A percentile compares a stretch with the other conserved stretches of the same genome.
Conservation (phyloP, 2,113 vertebrate species). For the Xyliphius kryptos region DNA sequence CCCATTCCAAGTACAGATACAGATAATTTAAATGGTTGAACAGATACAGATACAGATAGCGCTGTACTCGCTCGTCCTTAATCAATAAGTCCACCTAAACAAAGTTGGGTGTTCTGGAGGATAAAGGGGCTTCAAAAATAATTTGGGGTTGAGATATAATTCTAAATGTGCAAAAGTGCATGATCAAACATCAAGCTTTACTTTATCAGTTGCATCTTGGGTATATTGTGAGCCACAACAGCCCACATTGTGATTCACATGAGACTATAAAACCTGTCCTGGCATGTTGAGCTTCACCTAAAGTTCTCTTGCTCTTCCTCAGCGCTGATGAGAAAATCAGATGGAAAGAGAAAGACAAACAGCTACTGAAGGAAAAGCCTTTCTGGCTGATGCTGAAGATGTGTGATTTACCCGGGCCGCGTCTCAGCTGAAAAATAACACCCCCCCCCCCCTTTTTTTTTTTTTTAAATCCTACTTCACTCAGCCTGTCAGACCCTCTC, state of each 20-base stretch:
- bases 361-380: background rate
- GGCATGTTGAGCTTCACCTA: background rate
- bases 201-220: background rate
- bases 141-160: too few relatives aligned
- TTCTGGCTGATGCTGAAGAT: slow-evolving; percentile 7
- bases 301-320: background rate
- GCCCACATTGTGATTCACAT: slow-evolving; percentile 1
- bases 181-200: background rate
- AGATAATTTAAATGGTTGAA: too few relatives aligned
- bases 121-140: too few relatives aligned
- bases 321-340: background rate
- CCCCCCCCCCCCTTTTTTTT: slow-evolving; percentile 2
- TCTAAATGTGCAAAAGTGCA: too few relatives aligned
- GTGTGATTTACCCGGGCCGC: slow-evolving; percentile 1
- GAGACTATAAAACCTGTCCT: background rate
- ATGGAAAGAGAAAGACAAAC: background rate
- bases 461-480: slow-evolving; percentile 41
- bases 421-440: slow-evolving; percentile 23
- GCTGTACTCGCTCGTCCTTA: too few relatives aligned
- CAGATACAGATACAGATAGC: too few relatives aligned
- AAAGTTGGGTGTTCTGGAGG: too few relatives aligned
- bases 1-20: too few relatives aligned
- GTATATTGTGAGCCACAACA: background rate
- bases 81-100: too few relatives aligned
- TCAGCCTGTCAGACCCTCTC: slow-evolving; percentile 33